These are phyloP conservation scores for Lagorchestes hirsutus DNA, from an alignment of 2,797 vertebrate species.

Conservation along the genomic window DNA sequence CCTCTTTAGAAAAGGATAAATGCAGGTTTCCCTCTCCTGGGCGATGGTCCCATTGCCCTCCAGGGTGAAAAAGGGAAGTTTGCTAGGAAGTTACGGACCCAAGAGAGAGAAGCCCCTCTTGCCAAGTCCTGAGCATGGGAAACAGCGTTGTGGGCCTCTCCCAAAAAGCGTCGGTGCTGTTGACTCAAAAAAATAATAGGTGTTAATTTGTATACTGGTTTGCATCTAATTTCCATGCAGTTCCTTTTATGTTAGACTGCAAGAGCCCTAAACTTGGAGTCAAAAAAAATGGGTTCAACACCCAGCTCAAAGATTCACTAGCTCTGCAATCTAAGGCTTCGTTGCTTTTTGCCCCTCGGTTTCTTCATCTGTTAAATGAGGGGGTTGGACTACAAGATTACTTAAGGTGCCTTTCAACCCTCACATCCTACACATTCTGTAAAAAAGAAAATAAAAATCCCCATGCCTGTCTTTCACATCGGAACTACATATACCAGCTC, in stretches of 20 bases:
- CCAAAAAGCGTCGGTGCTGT: slow-evolving; percentile 50
- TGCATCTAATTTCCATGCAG: slow-evolving; percentile 65
- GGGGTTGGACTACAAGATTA: background rate
- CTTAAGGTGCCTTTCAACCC: background rate
- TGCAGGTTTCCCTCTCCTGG: background rate
- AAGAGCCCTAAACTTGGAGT: slow-evolving; percentile 8
- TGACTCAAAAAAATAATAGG: slow-evolving; percentile 77
- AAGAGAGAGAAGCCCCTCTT: slow-evolving; percentile 22
- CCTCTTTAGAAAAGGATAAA: background rate
- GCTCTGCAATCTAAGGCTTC: background rate
- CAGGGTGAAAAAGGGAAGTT: background rate
- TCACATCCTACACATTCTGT: background rate
- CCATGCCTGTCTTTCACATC: background rate
- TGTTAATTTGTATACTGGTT: slow-evolving; percentile 76
- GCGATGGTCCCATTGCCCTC: background rate
- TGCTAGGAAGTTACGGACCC: background rate
- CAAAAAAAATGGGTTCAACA: background rate
- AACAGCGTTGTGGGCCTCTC: slow-evolving; percentile 60
- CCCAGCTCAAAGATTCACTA: background rate
- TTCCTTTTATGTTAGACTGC: slow-evolving; percentile 48
- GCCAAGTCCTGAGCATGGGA: slow-evolving; percentile 59
- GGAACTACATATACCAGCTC: background rate
- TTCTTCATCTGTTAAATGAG: slow-evolving; percentile 1
- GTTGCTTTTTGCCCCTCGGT: background rate
- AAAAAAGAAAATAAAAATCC: background rate